A percentile compares a stretch with the other conserved stretches of the same genome.
Conservation (phyloP, 2,113 vertebrate species). For the Corvus cornix region DNA sequence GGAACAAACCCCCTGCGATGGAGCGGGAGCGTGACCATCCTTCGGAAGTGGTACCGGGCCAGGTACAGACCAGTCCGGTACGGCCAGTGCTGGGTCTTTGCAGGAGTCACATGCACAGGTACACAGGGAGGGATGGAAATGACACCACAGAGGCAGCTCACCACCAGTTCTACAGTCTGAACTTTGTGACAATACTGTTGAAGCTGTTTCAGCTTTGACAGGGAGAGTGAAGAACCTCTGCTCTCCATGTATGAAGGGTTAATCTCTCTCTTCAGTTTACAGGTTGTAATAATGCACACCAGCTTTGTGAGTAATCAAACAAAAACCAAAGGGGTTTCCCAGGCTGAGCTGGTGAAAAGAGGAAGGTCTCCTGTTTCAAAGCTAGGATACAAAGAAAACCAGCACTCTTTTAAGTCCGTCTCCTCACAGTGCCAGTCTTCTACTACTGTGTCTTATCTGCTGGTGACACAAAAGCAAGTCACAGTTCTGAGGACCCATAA, state of each 20-base stretch:
- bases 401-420: not conserved
- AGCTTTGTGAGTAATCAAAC: not conserved
- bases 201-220: not conserved
- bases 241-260: not conserved
- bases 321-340: not conserved
- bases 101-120: conserved; percentile 81
- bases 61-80: conserved; percentile 68
- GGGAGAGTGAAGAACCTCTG: not conserved
- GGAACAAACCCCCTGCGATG: conserved; percentile 67
- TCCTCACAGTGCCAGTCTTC: not conserved
- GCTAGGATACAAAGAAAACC: not conserved
- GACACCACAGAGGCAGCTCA: not conserved
- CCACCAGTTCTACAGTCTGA: not conserved
- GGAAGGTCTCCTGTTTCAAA: not conserved
- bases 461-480: not conserved
- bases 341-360: not conserved
- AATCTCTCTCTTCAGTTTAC: not conserved
- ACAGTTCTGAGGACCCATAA: not conserved
- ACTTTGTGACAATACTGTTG: not conserved
- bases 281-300: not conserved
- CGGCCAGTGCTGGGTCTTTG: conserved; percentile 88
- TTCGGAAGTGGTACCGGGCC: conserved; percentile 57
- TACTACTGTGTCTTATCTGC: not conserved
- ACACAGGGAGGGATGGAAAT: not conserved
- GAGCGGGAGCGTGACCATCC: conserved; percentile 76